phyloP scores from a whole-genome alignment of 2,797 vertebrate genomes.

The Cercopithecus neglectus region DNA sequence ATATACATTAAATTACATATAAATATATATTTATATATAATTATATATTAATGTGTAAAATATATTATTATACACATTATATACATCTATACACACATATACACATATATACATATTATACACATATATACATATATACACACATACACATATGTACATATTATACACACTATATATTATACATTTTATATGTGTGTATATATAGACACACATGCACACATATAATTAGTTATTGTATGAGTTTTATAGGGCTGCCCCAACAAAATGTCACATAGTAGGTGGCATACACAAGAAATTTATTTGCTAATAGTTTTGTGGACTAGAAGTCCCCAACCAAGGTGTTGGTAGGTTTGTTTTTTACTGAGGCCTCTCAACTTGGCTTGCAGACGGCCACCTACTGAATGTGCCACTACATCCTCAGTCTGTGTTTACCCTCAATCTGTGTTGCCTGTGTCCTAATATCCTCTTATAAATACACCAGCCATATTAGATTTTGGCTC shows the following conservation, averaged over 20 bases:
- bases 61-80: not conserved
- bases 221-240: not conserved
- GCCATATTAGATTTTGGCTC: too few species aligned
- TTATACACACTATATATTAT: not conserved
- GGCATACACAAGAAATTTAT: not conserved
- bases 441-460: not conserved
- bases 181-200: not conserved
- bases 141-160: not conserved
- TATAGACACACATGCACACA: not conserved
- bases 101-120: not conserved
- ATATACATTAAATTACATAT: too few species aligned
- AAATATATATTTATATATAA: not conserved
- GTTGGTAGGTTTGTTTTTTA: not conserved
- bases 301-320: not conserved
- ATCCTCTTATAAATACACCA: not conserved
- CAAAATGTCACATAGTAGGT: not conserved
- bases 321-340: not conserved
- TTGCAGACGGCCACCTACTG: not conserved
- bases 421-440: too few species aligned
- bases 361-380: not conserved
- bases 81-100: too few species aligned
- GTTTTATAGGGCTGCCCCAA: not conserved
- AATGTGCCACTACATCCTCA: not conserved
- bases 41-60: not conserved
- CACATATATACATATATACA: not conserved